phyloP scores from a whole-genome alignment of 2,113 vertebrate genomes.

The Microtus pennsylvanicus region DNA sequence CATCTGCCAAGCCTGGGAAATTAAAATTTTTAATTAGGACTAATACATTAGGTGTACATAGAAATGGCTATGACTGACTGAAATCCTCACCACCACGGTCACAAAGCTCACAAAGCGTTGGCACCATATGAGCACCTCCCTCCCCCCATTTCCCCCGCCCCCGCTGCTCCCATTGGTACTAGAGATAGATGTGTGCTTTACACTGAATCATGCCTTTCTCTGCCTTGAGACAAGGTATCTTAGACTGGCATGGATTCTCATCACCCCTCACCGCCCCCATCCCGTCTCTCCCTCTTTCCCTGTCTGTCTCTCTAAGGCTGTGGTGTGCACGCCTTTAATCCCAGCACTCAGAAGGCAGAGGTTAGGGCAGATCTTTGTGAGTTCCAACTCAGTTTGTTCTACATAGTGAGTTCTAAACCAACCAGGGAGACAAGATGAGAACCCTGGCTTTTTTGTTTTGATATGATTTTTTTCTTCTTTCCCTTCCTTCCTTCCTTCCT shows the following conservation, averaged over 20 bases:
- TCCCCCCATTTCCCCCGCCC: too few species aligned
- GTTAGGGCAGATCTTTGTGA: background rate
- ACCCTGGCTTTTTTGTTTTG: background rate
- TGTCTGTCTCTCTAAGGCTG: background rate
- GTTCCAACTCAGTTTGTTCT: too few species aligned
- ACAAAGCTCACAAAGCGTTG: background rate
- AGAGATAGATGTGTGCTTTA: background rate
- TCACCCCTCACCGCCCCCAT: background rate
- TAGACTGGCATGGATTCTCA: background rate
- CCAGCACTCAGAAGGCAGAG: background rate
- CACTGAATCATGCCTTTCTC: background rate
- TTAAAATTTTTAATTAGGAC: background rate
- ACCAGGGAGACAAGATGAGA: background rate
- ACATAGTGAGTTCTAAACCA: background rate
- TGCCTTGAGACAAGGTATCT: background rate
- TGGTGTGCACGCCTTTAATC: background rate
- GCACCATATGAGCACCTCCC: background rate
- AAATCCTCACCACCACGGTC: background rate
- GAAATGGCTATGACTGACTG: background rate
- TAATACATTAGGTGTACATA: background rate
- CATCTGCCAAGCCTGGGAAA: slow-evolving; percentile 1
- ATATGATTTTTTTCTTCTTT: too few species aligned
- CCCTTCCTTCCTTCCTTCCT: too few species aligned
- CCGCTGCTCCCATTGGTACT: too few species aligned
- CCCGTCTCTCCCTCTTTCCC: background rate